Evolutionary conservation across 2,797 vertebrate genomes (phyloP).

Genomic region (Fratercula arctica): DNA sequence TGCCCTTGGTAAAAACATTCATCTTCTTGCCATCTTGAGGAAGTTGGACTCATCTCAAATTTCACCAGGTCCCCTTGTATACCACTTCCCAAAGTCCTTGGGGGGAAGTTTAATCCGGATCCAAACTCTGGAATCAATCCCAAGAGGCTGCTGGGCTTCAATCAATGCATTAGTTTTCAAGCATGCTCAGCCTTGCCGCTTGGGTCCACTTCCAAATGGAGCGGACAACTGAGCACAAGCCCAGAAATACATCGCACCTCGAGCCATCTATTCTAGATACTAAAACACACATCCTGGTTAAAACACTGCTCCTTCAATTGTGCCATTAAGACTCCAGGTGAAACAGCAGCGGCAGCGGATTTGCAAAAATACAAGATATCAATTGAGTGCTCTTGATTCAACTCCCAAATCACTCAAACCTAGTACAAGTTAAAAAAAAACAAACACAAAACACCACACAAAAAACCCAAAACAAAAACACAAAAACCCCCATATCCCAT

Average conservation of each 20-base stretch:
- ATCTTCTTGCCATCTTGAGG: constrained; percentile 63
- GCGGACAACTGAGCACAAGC: neutral
- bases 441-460: neutral
- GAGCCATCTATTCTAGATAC: neutral
- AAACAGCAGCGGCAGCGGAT: neutral
- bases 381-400: neutral
- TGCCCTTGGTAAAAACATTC: constrained; percentile 63
- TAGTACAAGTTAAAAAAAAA: neutral
- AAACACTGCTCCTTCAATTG: neutral
- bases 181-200: constrained; percentile 44
- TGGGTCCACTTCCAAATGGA: constrained; percentile 35
- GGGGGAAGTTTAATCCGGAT: constrained; percentile 60
- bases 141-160: constrained; percentile 36
- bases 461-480: too few relatives aligned
- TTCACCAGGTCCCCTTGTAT: constrained; percentile 46
- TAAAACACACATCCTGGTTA: neutral
- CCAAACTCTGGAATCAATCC: constrained; percentile 46
- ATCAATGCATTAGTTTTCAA: constrained; percentile 37
- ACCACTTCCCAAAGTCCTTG: constrained; percentile 56
- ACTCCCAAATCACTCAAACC: neutral
- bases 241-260: constrained; percentile 11
- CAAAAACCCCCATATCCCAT: neutral
- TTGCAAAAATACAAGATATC: neutral
- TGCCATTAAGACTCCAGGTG: neutral
- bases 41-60: constrained; percentile 52